phyloP scores from a whole-genome alignment of 23 tunicate species.

The Styela clava region DNA sequence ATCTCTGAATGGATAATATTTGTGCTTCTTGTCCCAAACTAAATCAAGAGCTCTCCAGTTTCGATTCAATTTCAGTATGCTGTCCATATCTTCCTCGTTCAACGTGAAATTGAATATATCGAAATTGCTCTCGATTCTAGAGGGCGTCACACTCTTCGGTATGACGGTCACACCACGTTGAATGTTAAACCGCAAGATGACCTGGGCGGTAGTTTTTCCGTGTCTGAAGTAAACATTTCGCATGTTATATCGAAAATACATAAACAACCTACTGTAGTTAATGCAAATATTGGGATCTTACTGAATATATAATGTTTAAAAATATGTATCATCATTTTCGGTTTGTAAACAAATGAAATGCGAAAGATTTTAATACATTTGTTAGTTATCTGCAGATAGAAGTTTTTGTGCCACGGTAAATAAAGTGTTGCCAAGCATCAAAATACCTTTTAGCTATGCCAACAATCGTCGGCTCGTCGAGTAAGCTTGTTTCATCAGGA shows the following conservation, averaged over 20 bases:
- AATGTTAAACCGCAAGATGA: slow-evolving; percentile 9
- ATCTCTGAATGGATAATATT: slow-evolving; percentile 20
- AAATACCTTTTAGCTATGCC: not conserved
- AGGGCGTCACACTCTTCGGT: slow-evolving; percentile 17
- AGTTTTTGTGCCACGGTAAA: no score
- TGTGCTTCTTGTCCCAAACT: not conserved
- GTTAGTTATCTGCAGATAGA: no score
- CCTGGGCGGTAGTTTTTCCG: slow-evolving; percentile 22
- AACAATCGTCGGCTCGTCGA: not conserved
- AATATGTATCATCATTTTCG: no score
- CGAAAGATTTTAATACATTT: no score
- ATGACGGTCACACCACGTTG: slow-evolving; percentile 6
- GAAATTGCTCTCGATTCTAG: not conserved
- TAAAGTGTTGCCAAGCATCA: no score
- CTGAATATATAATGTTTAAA: no score
- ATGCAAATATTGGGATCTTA: no score
- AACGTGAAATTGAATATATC: slow-evolving; percentile 12
- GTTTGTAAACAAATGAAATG: no score
- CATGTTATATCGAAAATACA: no score
- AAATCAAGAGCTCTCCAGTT: slow-evolving; percentile 17
- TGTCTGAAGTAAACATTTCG: not conserved
- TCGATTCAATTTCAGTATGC: slow-evolving; percentile 7
- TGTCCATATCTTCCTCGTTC: slow-evolving; percentile 1
- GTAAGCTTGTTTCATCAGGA: not conserved
- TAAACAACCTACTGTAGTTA: no score